These are phyloP conservation scores for Synanceia verrucosa DNA, from an alignment of 2,797 vertebrate genomes.

Conservation along the genomic window DNA sequence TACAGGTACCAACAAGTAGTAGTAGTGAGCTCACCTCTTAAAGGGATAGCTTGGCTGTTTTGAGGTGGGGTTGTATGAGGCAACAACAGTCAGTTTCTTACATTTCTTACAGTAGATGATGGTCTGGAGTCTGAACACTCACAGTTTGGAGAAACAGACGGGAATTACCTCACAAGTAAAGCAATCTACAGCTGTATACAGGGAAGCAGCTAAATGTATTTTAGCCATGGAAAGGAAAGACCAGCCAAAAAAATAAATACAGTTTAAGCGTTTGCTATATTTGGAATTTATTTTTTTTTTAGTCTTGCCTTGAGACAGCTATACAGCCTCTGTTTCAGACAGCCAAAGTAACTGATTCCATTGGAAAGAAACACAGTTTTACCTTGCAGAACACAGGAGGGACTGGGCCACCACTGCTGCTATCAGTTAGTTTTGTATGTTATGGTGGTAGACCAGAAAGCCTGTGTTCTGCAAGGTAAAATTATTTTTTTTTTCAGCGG, in stretches of 20 bases:
- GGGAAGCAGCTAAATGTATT: neutral
- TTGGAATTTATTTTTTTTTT: neutral
- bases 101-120: neutral
- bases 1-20: slow-evolving; percentile 88
- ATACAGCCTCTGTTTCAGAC: neutral
- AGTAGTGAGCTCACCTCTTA: neutral
- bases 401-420: too few relatives aligned
- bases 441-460: neutral
- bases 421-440: too few relatives aligned
- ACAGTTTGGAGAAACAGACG: neutral
- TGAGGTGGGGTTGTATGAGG: neutral
- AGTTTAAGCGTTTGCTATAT: neutral
- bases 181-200: neutral
- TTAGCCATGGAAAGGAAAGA: neutral
- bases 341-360: too few relatives aligned
- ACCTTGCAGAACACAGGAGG: too few relatives aligned
- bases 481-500: neutral
- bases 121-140: too few relatives aligned
- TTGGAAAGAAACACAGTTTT: neutral
- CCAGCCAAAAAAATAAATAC: neutral
- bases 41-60: neutral
- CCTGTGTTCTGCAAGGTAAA: neutral
- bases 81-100: neutral
- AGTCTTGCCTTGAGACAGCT: neutral
- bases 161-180: neutral